Conservation (phyloP, 2,888 invertebrate genomes). For the Yponomeuta evonymella region DNA sequence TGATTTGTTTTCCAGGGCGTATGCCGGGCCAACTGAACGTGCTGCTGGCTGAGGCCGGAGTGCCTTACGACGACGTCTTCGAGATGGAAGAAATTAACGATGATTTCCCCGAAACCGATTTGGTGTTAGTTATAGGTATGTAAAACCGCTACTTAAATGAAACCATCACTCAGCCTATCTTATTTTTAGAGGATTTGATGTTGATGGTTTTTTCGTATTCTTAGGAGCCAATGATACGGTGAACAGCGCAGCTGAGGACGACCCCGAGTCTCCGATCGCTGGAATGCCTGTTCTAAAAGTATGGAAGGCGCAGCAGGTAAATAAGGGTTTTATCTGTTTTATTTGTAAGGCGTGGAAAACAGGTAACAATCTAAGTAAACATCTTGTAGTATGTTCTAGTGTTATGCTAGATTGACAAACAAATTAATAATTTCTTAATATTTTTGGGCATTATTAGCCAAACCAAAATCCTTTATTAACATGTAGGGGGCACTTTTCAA, state of each 20-base stretch:
- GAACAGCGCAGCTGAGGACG: conserved; percentile 92
- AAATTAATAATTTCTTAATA: too few relatives aligned
- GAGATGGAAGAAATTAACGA: conserved; percentile 96
- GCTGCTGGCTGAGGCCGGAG: conserved; percentile 94
- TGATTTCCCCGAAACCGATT: conserved; percentile 88
- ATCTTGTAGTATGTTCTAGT: too few relatives aligned
- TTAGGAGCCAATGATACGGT: conserved; percentile 92
- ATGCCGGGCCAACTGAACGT: conserved; percentile 96
- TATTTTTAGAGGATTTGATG: background rate
- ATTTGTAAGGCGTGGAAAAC: background rate
- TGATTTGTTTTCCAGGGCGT: conserved; percentile 74
- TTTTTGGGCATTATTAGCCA: too few relatives aligned
- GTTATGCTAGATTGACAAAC: too few relatives aligned
- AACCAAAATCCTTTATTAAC: too few relatives aligned
- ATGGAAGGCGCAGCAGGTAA: conserved; percentile 89
- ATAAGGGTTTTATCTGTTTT: conserved; percentile 17
- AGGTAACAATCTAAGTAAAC: background rate
- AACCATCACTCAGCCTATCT: background rate
- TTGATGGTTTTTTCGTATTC: background rate
- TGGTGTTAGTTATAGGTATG: conserved; percentile 86
- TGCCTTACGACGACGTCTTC: conserved; percentile 91
- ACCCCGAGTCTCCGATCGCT: conserved; percentile 93
- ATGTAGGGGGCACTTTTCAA: too few relatives aligned
- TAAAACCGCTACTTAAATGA: conserved; percentile 5
- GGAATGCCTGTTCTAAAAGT: conserved; percentile 95